A percentile compares a stretch with the other conserved stretches of the same genome.
phyloP scores from a whole-genome alignment of 2,797 vertebrate species.

The Nothura maculosa region DNA sequence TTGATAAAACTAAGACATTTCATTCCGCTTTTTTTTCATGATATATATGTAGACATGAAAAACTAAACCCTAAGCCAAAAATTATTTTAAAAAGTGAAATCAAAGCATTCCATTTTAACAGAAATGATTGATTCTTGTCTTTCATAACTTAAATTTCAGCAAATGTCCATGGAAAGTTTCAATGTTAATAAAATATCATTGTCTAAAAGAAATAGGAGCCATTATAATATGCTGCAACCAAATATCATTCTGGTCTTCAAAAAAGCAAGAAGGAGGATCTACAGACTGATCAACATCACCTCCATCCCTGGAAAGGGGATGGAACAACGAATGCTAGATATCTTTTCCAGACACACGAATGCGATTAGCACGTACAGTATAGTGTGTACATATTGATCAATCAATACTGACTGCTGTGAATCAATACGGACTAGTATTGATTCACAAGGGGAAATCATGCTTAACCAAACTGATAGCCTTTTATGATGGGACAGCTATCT shows the following conservation, averaged over 20 bases:
- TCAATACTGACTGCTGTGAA: not conserved
- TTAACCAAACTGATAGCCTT: not conserved
- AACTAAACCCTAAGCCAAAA: not conserved
- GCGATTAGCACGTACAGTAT: not conserved
- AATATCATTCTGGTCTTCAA: not conserved
- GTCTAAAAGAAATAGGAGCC: not conserved
- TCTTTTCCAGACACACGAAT: no score
- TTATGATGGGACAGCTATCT: not conserved
- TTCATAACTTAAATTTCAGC: not conserved
- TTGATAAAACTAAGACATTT: not conserved
- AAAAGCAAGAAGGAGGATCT: not conserved
- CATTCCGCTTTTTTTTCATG: not conserved
- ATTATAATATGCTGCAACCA: not conserved
- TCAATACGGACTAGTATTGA: no score
- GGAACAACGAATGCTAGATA: not conserved
- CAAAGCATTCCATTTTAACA: not conserved
- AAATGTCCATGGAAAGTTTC: not conserved
- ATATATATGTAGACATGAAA: not conserved
- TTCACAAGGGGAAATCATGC: not conserved
- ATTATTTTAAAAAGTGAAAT: not conserved
- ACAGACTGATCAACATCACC: not conserved
- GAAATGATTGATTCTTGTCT: not conserved
- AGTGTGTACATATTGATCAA: not conserved
- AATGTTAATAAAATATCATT: not conserved
- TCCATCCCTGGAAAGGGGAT: not conserved